Evolutionary conservation across 1,140 invertebrate genomes (phyloP).

Genomic region (Dermatophagoides farinae): DNA sequence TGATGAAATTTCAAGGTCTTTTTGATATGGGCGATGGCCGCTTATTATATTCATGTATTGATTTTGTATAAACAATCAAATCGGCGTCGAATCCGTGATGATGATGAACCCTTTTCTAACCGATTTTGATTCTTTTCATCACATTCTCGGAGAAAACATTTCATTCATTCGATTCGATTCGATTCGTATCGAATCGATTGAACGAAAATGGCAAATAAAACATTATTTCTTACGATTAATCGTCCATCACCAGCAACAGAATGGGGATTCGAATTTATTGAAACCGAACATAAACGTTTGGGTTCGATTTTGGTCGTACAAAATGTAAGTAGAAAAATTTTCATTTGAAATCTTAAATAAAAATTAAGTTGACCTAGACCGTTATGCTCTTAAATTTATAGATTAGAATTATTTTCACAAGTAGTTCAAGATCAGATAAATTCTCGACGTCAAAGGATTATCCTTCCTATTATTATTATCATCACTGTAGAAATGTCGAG

Average conservation of each 20-base stretch:
- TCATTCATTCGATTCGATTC: too few relatives aligned
- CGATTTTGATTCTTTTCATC: too few relatives aligned
- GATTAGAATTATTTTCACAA: neutral
- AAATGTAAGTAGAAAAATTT: slow-evolving; percentile 1
- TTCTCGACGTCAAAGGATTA: neutral
- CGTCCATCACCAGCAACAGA: neutral
- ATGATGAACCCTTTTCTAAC: too few relatives aligned
- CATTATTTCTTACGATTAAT: slow-evolving; percentile 1
- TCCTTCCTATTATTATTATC: neutral
- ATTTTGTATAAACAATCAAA: too few relatives aligned
- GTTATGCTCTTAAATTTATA: neutral
- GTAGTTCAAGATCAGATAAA: neutral
- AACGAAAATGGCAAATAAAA: neutral
- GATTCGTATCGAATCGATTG: too few relatives aligned
- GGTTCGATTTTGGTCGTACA: neutral
- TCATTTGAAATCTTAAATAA: neutral
- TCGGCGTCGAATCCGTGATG: too few relatives aligned
- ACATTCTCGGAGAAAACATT: too few relatives aligned
- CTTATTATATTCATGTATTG: too few relatives aligned
- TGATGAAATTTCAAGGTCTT: too few relatives aligned
- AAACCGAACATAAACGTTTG: neutral
- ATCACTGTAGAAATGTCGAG: too few relatives aligned
- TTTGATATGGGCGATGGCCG: too few relatives aligned
- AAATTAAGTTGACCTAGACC: neutral
- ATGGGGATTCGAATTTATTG: slow-evolving; percentile 6